These are phyloP conservation scores for Otocyon megalotis DNA, from an alignment of 2,113 vertebrate genomes.

Conservation along the genomic window DNA sequence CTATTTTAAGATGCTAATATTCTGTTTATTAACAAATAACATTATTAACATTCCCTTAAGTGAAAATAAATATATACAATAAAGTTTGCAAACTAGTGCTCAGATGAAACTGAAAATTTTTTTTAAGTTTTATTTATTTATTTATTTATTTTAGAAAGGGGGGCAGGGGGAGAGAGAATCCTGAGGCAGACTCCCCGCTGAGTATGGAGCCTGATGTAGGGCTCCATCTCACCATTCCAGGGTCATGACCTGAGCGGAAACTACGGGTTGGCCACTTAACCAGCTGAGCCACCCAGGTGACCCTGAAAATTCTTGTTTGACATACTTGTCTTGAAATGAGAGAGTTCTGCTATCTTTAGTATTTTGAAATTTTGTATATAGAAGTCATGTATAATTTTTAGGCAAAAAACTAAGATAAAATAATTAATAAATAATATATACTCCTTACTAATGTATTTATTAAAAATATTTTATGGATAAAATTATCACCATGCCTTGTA, in stretches of 20 bases:
- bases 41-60: background rate
- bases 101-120: background rate
- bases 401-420: background rate
- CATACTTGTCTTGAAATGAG: background rate
- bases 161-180: background rate
- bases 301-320: background rate
- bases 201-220: fast-evolving
- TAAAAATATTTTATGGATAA: background rate
- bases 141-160: background rate
- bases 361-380: background rate
- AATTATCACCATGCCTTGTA: background rate
- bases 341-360: background rate
- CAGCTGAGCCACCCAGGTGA: background rate
- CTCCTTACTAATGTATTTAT: background rate
- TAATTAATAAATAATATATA: background rate
- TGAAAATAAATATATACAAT: background rate
- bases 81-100: background rate
- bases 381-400: background rate
- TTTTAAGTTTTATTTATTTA: background rate
- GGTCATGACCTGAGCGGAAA: background rate
- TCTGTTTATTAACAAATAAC: background rate
- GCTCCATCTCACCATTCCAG: background rate
- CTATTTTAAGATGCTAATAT: background rate
- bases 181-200: background rate
- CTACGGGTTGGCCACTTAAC: background rate